Conservation (phyloP, 1,140 invertebrate genomes). For the Copidosoma floridanum region DNA sequence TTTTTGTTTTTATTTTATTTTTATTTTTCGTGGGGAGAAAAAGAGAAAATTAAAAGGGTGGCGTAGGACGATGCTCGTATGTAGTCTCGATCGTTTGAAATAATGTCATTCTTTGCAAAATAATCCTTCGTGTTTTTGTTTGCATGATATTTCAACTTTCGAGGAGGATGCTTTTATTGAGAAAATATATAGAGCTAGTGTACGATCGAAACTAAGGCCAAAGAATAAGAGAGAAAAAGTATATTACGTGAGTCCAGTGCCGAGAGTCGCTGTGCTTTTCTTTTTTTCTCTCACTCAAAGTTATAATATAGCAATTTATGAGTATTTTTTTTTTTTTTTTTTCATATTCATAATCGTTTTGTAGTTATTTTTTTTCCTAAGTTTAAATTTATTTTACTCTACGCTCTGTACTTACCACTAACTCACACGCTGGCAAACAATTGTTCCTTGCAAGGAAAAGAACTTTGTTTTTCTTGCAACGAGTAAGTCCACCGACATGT, state of each 20-base stretch:
- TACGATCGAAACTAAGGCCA: slow-evolving; percentile 3
- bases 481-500: slow-evolving; percentile 33
- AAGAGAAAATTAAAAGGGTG: slow-evolving; percentile 12
- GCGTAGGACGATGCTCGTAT: too few relatives aligned
- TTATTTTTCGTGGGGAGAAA: too few relatives aligned
- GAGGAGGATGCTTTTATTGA: too few relatives aligned
- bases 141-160: too few relatives aligned
- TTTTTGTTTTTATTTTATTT: too few relatives aligned
- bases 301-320: slow-evolving; percentile 29
- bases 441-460: slow-evolving; percentile 50
- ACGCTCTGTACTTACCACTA: slow-evolving; percentile 55
- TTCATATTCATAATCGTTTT: too few relatives aligned
- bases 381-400: slow-evolving; percentile 10
- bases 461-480: slow-evolving; percentile 27
- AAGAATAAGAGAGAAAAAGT: slow-evolving; percentile 8
- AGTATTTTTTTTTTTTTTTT: too few relatives aligned
- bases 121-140: too few relatives aligned
- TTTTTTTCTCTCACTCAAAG: slow-evolving; percentile 7
- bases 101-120: too few relatives aligned
- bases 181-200: neutral
- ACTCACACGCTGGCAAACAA: slow-evolving; percentile 49
- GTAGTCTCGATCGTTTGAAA: too few relatives aligned
- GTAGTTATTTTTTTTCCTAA: too few relatives aligned
- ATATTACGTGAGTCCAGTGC: slow-evolving; percentile 43
- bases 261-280: slow-evolving; percentile 34